Percentiles rank a stretch among this genome's conserved stretches.
Evolutionary conservation across 2,888 invertebrate genomes (phyloP).

Genomic region (Chrysodeixis includens): DNA sequence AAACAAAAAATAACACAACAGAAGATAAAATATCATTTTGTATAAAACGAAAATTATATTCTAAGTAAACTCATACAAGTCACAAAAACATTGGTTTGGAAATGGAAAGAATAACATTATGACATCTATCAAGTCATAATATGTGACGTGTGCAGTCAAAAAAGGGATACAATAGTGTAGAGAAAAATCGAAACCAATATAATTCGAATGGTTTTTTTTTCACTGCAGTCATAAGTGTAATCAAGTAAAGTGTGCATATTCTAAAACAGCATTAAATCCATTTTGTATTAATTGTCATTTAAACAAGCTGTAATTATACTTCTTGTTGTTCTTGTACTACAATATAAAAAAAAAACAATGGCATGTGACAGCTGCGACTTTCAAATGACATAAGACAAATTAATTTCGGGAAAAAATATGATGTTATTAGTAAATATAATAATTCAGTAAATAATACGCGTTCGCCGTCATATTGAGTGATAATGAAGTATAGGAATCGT

Average conservation of each 20-base stretch:
- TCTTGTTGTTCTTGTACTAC: no score
- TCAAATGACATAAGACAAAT: conserved; percentile 75
- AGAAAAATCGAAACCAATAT: neutral
- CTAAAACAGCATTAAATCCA: no score
- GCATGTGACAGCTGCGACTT: conserved; percentile 72
- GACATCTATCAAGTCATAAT: conserved; percentile 25
- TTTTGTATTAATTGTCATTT: no score
- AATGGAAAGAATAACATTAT: conserved; percentile 32
- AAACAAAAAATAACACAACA: conserved; percentile 63
- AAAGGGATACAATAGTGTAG: neutral
- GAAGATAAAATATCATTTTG: conserved; percentile 63
- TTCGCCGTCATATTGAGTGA: neutral
- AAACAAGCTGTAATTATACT: no score
- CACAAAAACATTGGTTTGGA: conserved; percentile 45
- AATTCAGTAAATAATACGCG: neutral
- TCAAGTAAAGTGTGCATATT: no score
- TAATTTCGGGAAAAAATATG: conserved; percentile 9
- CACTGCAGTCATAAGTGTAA: no score
- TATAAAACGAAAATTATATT: conserved; percentile 42
- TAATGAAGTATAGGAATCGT: conserved; percentile 10
- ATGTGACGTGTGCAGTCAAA: conserved; percentile 3
- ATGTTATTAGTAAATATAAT: neutral
- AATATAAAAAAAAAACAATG: neutral
- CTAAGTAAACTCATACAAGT: conserved; percentile 28
- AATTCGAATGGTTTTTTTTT: no score